Base-by-base conservation (phyloP, 2,797 vertebrate genomes). In the Melanogrammus aeglefinus region DNA sequence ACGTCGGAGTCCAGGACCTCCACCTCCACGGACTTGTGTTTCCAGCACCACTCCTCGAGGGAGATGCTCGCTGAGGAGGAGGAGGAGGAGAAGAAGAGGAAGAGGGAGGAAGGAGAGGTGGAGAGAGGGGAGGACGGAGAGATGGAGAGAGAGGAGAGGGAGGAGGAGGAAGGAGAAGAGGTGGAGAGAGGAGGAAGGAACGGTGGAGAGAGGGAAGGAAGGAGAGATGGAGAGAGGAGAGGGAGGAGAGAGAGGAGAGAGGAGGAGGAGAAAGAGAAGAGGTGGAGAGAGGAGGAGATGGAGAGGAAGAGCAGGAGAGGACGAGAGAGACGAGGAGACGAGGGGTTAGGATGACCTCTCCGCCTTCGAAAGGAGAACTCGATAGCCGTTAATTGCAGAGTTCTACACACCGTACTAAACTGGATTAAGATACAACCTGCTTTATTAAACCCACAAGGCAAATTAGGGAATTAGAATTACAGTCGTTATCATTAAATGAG, bases 1-100 rank as follows among this genome's bases (percentile, higher is more conserved):
- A 96, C 89, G 0, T 97, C 96, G 0, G 95, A 94, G 38, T 99
- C 96, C 88, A 95, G 85, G 70, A 99, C 96, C 78, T 99, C 98
- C 86, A 98, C 84, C 87, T 99, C 98, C 87, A 98, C 87, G 0
- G 96, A 97, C 86, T 99, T 99, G 71, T 98, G 97, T 83, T 96
- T 99, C 98, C 98, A 99, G 91, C 98, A 99, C 98, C 98, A 99
- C 83, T 99, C 98, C 80, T 99, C 98, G 1, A 96, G 97, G 80
- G 94, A 90, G 82, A 99, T 98, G 81, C 96, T 96, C 78, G 94
- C 98, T 99, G 16, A 1, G 29, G 3, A 51, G 36, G 73, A 38
- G 74, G 0, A 18, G 31, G 31, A 33, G 31, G 31, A 33, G 31
- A 33, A 3, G 31, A 2, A 2, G 3, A 33, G 31, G 69, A 63